These are phyloP conservation scores for Pedicia rivosa DNA, from an alignment of 2,888 invertebrate genomes.

Conservation along the genomic window DNA sequence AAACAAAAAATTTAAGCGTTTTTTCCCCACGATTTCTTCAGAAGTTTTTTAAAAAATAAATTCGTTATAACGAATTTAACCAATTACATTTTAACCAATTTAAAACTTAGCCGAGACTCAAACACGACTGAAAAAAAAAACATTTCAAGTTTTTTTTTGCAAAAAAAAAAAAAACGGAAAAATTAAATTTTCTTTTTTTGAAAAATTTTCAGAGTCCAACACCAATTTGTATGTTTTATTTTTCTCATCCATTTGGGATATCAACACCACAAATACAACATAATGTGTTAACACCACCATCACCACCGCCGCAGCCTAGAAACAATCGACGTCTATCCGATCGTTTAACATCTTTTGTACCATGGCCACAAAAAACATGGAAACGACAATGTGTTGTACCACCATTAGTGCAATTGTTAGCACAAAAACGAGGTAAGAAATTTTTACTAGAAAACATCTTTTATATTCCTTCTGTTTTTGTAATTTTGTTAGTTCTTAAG, in stretches of 20 bases:
- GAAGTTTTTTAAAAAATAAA: too few species aligned
- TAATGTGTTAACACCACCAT: neutral
- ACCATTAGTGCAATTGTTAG: constrained; percentile 13
- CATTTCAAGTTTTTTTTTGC: too few species aligned
- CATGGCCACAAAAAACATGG: constrained; percentile 14
- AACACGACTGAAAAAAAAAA: too few species aligned
- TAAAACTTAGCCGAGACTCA: neutral
- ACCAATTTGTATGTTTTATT: constrained; percentile 39
- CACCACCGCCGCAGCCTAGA: too few species aligned
- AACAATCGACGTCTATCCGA: constrained; percentile 3
- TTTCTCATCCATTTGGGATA: constrained; percentile 39
- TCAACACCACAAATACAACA: constrained; percentile 33
- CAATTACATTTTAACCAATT: too few species aligned
- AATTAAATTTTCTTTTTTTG: neutral
- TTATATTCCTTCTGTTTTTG: too few species aligned
- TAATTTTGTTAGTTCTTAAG: too few species aligned
- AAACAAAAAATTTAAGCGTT: too few species aligned
- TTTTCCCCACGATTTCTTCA: too few species aligned
- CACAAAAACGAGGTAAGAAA: constrained; percentile 12
- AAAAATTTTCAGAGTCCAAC: constrained; percentile 16
- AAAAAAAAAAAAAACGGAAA: too few species aligned
- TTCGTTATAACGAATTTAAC: too few species aligned
- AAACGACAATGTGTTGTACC: constrained; percentile 13
- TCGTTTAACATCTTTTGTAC: constrained; percentile 8
- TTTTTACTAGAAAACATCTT: neutral